phyloP scores from a whole-genome alignment of 2,113 vertebrate species.

The Nothocercus nigrocapillus region DNA sequence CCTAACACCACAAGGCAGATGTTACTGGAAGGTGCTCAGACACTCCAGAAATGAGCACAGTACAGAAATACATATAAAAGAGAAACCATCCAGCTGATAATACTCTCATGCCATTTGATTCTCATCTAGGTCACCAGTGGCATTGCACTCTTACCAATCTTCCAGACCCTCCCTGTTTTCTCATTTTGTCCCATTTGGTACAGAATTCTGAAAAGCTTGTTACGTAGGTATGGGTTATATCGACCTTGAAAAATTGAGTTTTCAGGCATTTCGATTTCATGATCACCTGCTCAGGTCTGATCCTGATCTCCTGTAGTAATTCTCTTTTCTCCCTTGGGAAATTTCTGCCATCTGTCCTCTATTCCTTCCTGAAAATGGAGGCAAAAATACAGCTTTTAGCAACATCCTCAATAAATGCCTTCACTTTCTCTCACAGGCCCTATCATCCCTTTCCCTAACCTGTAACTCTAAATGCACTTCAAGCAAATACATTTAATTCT shows the following conservation, averaged over 20 bases:
- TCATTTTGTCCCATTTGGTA: background rate
- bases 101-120: background rate
- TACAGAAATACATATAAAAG: background rate
- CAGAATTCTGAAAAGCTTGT: conserved; percentile 1
- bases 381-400: conserved; percentile 38
- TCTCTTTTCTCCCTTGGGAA: conserved; percentile 66
- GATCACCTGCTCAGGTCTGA: conserved; percentile 69
- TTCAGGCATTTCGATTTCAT: conserved; percentile 58
- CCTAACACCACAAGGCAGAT: background rate
- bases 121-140: background rate
- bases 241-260: conserved; percentile 61
- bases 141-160: background rate
- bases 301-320: conserved; percentile 66
- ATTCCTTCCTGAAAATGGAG: conserved; percentile 23
- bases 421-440: conserved; percentile 46
- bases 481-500: conserved; percentile 39
- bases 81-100: background rate
- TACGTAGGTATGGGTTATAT: conserved; percentile 6
- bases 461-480: conserved; percentile 15
- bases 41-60: background rate
- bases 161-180: background rate
- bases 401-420: conserved; percentile 27
- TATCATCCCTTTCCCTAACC: conserved; percentile 11
- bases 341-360: conserved; percentile 66
- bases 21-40: background rate